Conservation (phyloP, 1,140 invertebrate genomes). For the Aphelinus certus region DNA sequence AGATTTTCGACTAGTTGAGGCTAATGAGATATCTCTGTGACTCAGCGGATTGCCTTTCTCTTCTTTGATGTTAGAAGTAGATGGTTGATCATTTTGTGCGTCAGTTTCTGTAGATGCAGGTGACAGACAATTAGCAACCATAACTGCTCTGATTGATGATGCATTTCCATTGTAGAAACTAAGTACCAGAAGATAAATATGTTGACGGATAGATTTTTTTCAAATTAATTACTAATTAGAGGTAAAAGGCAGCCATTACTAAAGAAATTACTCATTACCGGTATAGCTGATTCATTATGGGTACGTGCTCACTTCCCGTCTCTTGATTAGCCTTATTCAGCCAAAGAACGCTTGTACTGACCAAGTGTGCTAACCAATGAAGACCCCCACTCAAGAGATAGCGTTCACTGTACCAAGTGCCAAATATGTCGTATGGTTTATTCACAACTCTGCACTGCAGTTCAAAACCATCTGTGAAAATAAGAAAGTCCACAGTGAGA, state of each 20-base stretch:
- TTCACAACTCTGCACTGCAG: constrained; percentile 84
- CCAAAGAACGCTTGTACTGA: constrained; percentile 83
- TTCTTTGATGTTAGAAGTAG: constrained; percentile 53
- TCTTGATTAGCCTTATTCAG: constrained; percentile 87
- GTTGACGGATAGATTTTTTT: not conserved
- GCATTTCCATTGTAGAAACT: constrained; percentile 86
- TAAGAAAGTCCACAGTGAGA: not conserved
- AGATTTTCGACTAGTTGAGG: constrained; percentile 45
- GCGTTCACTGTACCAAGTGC: constrained; percentile 87
- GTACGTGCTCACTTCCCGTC: constrained; percentile 81
- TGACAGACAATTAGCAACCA: constrained; percentile 76
- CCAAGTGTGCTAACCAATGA: constrained; percentile 81
- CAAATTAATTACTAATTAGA: constrained; percentile 8
- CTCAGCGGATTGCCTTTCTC: constrained; percentile 68
- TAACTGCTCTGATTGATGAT: constrained; percentile 80
- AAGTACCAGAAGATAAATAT: constrained; percentile 16
- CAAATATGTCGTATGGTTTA: constrained; percentile 90
- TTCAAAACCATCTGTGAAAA: constrained; percentile 71
- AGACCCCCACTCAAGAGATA: constrained; percentile 85
- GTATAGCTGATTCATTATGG: constrained; percentile 82
- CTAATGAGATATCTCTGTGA: constrained; percentile 63
- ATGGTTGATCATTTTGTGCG: constrained; percentile 48
- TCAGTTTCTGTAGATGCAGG: constrained; percentile 56
- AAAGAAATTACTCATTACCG: constrained; percentile 51
- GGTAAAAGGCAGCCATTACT: constrained; percentile 1